Percentiles rank a stretch among this genome's conserved stretches.
Evolutionary conservation across 23 tunicate species (phyloP).

Genomic region (Phallusia fumigata): DNA sequence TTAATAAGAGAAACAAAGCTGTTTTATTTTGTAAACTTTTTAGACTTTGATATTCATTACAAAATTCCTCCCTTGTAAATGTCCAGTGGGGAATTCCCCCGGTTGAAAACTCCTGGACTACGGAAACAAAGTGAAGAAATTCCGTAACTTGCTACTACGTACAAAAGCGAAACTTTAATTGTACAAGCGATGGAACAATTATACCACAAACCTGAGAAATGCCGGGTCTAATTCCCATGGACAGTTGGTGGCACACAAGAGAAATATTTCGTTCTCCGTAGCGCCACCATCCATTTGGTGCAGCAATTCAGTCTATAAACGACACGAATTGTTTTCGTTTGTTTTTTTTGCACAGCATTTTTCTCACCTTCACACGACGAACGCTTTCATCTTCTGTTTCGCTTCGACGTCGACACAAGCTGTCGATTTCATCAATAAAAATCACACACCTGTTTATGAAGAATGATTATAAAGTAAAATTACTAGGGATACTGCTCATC

Average conservation of each 20-base stretch:
- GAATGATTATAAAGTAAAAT: no score
- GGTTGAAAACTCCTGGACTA: no score
- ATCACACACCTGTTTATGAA: conserved; percentile 49
- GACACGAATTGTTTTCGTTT: neutral
- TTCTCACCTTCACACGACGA: conserved; percentile 35
- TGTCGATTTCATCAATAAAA: conserved; percentile 62
- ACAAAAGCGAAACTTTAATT: no score
- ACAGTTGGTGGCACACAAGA: conserved; percentile 55
- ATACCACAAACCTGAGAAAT: conserved; percentile 58
- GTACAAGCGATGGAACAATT: no score
- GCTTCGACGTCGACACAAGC: conserved; percentile 41
- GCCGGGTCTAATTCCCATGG: conserved; percentile 71
- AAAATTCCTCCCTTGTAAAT: no score
- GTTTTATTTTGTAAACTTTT: no score
- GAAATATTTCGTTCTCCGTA: neutral
- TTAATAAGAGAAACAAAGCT: no score
- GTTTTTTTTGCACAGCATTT: neutral
- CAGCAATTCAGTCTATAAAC: conserved; percentile 37
- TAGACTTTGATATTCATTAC: no score
- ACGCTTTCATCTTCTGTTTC: conserved; percentile 38
- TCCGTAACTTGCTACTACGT: no score
- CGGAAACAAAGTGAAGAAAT: no score
- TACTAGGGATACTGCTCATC: no score
- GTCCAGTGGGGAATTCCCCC: no score
- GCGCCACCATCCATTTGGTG: conserved; percentile 42